phyloP scores from a whole-genome alignment of 2,797 vertebrate species.

The Urophycis tenuis region DNA sequence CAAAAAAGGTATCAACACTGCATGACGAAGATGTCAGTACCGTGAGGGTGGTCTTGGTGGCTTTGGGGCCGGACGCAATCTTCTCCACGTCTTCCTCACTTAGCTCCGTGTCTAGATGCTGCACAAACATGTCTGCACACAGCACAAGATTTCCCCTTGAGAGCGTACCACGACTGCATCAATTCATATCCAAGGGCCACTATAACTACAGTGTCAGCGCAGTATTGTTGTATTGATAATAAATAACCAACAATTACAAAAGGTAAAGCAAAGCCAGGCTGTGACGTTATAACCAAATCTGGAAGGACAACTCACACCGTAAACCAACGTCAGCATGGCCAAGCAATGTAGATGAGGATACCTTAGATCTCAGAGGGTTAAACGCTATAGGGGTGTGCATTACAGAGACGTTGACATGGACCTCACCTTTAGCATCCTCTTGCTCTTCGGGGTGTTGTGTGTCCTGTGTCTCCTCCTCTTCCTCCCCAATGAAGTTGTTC shows the following conservation, averaged over 20 bases:
- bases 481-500: conserved; percentile 75
- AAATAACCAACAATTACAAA: neutral
- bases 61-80: conserved; percentile 65
- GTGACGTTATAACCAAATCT: neutral
- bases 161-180: conserved; percentile 1
- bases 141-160: neutral
- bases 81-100: conserved; percentile 79
- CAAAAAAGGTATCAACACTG: neutral
- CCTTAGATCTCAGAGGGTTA: neutral
- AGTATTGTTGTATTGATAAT: neutral
- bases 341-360: neutral
- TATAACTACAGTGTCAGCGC: neutral
- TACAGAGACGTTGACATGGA: neutral
- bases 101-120: conserved; percentile 78
- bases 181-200: neutral
- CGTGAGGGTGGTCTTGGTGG: conserved; percentile 71
- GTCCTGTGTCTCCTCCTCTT: conserved; percentile 43
- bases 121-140: conserved; percentile 77
- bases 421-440: conserved; percentile 40
- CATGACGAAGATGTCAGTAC: conserved; percentile 58
- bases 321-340: too few relatives aligned
- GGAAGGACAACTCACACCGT: too few relatives aligned
- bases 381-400: neutral
- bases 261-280: neutral
- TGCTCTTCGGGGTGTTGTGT: neutral